Conservation (phyloP, 2,113 vertebrate genomes). For the Aldabrachelys gigantea region DNA sequence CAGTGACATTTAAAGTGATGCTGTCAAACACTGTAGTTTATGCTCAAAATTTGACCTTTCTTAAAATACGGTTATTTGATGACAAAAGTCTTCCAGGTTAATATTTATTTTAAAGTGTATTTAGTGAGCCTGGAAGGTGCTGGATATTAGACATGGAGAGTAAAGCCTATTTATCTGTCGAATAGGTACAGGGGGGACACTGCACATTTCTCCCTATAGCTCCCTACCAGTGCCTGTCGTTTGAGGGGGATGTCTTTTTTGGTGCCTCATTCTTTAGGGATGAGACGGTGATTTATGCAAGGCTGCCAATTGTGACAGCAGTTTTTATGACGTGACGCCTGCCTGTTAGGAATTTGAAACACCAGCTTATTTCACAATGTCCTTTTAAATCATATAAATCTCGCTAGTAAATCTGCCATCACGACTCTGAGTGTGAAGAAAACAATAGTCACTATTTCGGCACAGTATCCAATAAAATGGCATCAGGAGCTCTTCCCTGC, state of each 20-base stretch:
- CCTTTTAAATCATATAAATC: not conserved
- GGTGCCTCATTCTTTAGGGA: not conserved
- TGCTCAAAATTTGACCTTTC: not conserved
- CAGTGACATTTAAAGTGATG: not conserved
- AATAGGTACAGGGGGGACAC: not conserved
- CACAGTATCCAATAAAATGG: not conserved
- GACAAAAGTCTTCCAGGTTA: not conserved
- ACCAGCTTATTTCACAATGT: not conserved
- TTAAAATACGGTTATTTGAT: not conserved
- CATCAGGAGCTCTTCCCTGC: not conserved
- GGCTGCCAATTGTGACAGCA: not conserved
- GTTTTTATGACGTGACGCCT: not conserved
- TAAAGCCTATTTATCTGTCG: not conserved
- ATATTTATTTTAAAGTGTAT: not conserved
- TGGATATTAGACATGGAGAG: not conserved
- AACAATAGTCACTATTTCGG: not conserved
- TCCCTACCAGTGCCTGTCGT: not conserved
- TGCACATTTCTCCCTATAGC: not conserved
- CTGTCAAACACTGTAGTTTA: not conserved
- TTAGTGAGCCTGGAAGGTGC: not conserved
- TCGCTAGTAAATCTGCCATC: not conserved
- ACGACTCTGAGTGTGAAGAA: not conserved
- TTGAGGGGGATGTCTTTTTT: not conserved
- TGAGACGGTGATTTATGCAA: not conserved
- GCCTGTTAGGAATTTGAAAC: not conserved